Conservation (phyloP, 2,113 vertebrate species). For the Cynoglossus semilaevis region DNA sequence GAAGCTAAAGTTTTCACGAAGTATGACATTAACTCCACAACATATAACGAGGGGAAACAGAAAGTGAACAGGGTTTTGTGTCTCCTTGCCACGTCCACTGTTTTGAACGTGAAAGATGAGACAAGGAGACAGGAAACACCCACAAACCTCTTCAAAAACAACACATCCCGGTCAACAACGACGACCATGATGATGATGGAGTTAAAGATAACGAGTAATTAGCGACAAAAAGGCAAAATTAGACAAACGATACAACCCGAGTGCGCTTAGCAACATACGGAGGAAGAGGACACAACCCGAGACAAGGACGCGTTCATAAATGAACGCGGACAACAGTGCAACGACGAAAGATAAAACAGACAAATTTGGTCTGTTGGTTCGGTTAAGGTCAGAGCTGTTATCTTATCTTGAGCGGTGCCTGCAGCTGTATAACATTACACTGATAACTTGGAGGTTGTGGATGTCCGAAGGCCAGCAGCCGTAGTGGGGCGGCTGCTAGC, state of each 20-base stretch:
- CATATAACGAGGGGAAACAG: conserved; percentile 5
- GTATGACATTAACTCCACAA: neutral
- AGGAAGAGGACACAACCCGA: conserved; percentile 40
- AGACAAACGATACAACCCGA: neutral
- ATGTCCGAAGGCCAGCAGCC: conserved; percentile 58
- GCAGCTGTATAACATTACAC: conserved; percentile 36
- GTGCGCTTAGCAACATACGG: conserved; percentile 35
- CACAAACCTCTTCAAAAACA: neutral
- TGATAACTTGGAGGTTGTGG: conserved; percentile 48
- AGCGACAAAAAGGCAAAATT: neutral
- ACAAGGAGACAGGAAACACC: neutral
- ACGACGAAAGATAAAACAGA: neutral
- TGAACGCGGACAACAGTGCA: neutral
- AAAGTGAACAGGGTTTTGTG: neutral
- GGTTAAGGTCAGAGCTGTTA: neutral
- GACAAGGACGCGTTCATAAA: conserved; percentile 7
- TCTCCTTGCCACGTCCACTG: conserved; percentile 45
- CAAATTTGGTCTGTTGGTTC: neutral
- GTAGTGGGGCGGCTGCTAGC: conserved; percentile 48
- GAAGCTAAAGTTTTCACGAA: no score
- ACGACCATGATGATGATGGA: neutral
- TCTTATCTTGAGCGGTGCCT: neutral
- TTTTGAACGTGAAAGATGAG: conserved; percentile 6
- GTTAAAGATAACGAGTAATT: neutral
- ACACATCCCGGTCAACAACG: neutral